Evolutionary conservation across 2,797 vertebrate genomes (phyloP).

Genomic region (Odontamblyopus lacepedii): DNA sequence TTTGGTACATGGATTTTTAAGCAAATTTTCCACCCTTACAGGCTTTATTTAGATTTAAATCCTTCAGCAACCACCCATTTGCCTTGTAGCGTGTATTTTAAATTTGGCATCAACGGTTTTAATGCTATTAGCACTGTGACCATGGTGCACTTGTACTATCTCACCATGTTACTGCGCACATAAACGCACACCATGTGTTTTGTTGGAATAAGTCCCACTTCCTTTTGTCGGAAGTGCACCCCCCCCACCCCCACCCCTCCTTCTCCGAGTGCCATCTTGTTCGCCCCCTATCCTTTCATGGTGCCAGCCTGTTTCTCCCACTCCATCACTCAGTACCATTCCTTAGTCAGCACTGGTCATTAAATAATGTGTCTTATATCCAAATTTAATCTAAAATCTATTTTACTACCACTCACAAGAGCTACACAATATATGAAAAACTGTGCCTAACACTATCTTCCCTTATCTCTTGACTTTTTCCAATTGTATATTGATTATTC

Average conservation of each 20-base stretch:
- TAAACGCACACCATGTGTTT: constrained; percentile 61
- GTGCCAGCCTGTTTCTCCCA: constrained; percentile 42
- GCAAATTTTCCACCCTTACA: constrained; percentile 49
- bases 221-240: constrained; percentile 72
- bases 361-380: background rate
- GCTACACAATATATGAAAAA: background rate
- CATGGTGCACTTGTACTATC: constrained; percentile 45
- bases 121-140: constrained; percentile 65
- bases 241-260: constrained; percentile 43
- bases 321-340: constrained; percentile 40
- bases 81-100: constrained; percentile 42
- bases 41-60: constrained; percentile 65
- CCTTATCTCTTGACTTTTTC: background rate
- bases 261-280: constrained; percentile 55
- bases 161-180: constrained; percentile 33
- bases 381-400: background rate
- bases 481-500: background rate
- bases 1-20: constrained; percentile 58
- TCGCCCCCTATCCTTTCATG: constrained; percentile 50
- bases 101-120: constrained; percentile 59
- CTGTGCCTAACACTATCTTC: background rate
- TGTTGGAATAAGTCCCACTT: constrained; percentile 73
- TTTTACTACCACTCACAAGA: background rate
- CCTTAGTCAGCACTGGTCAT: constrained; percentile 8
- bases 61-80: constrained; percentile 54